Percentiles rank a stretch among this genome's conserved stretches.
Conservation (phyloP, 2,797 vertebrate species). For the Spheniscus humboldti region DNA sequence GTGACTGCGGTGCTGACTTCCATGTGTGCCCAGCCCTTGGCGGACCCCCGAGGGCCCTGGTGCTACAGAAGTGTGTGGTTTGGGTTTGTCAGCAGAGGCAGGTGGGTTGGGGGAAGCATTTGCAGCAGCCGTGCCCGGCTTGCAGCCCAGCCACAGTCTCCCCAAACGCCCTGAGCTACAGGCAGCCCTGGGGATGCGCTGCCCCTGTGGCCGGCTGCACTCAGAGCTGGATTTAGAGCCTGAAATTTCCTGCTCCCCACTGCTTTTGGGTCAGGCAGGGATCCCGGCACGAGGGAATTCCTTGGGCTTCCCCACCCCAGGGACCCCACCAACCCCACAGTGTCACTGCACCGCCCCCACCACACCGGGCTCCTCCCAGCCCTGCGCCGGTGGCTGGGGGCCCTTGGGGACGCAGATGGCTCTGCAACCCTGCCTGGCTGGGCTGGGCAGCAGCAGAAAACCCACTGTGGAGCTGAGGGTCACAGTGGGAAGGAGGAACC, state of each 20-base stretch:
- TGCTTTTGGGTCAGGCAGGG: not conserved
- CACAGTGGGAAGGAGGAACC: not conserved
- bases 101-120: not conserved
- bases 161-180: not conserved
- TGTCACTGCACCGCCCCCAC: not conserved
- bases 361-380: not conserved
- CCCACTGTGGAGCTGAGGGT: not conserved
- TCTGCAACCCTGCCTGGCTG: not conserved
- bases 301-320: not conserved
- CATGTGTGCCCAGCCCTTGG: not conserved
- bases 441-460: not conserved
- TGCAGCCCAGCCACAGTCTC: not conserved
- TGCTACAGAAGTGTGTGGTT: not conserved
- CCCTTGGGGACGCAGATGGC: not conserved
- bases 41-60: not conserved
- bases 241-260: not conserved
- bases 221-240: not conserved
- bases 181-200: rapidly evolving
- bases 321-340: not conserved
- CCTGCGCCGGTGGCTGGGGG: rapidly evolving
- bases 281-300: not conserved
- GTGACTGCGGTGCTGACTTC: not conserved
- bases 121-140: rapidly evolving
- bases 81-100: not conserved
- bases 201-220: rapidly evolving